Evolutionary conservation across 1,140 invertebrate species (phyloP).

Genomic region (Dendroctonus ponderosae): DNA sequence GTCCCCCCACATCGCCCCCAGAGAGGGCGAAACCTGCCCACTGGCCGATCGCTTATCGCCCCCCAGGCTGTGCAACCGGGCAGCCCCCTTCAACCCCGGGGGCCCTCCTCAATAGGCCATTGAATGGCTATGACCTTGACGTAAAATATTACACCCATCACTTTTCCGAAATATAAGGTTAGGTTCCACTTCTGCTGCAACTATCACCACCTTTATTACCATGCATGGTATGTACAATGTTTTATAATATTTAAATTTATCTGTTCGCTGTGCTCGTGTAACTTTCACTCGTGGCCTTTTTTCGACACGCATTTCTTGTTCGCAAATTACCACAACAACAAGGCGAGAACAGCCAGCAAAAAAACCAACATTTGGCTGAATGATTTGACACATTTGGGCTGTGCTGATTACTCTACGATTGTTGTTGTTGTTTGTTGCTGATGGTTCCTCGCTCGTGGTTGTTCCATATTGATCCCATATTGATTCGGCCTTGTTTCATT

Average conservation of each 20-base stretch:
- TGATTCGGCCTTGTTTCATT: too few species aligned
- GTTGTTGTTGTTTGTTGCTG: constrained; percentile 14
- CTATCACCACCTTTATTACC: constrained; percentile 47
- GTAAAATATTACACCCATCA: constrained; percentile 48
- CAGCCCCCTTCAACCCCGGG: too few species aligned
- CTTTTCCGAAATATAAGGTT: constrained; percentile 48
- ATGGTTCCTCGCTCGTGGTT: neutral
- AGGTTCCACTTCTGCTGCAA: constrained; percentile 43
- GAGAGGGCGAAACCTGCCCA: too few species aligned
- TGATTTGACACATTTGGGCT: constrained; percentile 33
- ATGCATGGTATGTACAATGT: constrained; percentile 46
- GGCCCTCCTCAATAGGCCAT: too few species aligned
- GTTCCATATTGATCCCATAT: constrained; percentile 15
- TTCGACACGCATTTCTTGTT: constrained; percentile 9
- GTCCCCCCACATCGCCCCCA: too few species aligned
- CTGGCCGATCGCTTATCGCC: too few species aligned
- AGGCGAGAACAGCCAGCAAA: constrained; percentile 4
- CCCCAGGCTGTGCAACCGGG: too few species aligned
- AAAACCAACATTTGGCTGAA: constrained; percentile 17
- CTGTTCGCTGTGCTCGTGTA: constrained; percentile 19
- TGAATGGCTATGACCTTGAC: constrained; percentile 41
- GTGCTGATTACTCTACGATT: neutral
- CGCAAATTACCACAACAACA: neutral
- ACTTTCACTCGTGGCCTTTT: constrained; percentile 27
- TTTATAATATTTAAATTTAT: constrained; percentile 38